Evolutionary conservation across 2,888 invertebrate species (phyloP).

Genomic region (Malachius bipustulatus): DNA sequence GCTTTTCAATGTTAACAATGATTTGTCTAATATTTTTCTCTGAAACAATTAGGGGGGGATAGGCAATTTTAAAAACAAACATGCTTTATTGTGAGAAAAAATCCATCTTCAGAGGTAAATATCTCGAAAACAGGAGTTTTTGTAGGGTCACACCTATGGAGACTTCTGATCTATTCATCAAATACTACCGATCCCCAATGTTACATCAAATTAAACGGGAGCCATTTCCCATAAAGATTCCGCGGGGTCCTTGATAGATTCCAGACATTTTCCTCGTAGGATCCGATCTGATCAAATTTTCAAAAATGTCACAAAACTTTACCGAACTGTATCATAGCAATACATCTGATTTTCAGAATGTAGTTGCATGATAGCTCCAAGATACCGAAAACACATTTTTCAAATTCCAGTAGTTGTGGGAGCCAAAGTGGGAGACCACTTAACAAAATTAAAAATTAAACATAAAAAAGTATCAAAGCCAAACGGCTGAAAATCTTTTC

Average conservation of each 20-base stretch:
- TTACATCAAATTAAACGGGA: too few species aligned
- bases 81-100: too few species aligned
- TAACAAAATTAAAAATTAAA: background rate
- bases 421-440: background rate
- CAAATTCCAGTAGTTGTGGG: background rate
- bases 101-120: too few species aligned
- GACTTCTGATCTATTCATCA: too few species aligned
- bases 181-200: too few species aligned
- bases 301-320: slow-evolving; percentile 1
- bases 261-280: background rate
- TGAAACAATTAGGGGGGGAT: too few species aligned
- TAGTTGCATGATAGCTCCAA: slow-evolving; percentile 2
- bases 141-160: too few species aligned
- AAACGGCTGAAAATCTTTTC: slow-evolving; percentile 1
- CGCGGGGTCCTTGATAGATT: slow-evolving; percentile 1
- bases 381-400: slow-evolving; percentile 3
- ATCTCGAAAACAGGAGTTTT: too few species aligned
- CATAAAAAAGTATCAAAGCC: background rate
- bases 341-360: slow-evolving; percentile 1
- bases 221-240: too few species aligned
- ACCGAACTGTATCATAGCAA: slow-evolving; percentile 3
- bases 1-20: too few species aligned
- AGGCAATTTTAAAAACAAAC: too few species aligned
- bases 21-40: too few species aligned
- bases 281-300: slow-evolving; percentile 3